Percentiles rank a stretch among this genome's conserved stretches.
Evolutionary conservation across 2,888 invertebrate species (phyloP).

Genomic region (Orthonychiurus folsomi): DNA sequence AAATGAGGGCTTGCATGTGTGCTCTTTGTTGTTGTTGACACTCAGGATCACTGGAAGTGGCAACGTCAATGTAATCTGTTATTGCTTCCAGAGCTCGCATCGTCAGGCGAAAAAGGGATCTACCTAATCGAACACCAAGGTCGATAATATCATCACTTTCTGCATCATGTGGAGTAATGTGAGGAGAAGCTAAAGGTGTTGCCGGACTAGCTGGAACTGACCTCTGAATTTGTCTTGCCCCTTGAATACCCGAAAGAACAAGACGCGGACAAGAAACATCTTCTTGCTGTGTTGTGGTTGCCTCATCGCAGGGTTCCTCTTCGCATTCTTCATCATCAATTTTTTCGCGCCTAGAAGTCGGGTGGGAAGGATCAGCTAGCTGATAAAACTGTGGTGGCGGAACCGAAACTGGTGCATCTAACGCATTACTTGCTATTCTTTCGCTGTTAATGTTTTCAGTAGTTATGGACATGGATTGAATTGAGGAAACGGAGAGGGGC

Average conservation of each 20-base stretch:
- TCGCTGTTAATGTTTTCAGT: slow-evolving; percentile 29
- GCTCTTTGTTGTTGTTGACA: slow-evolving; percentile 34
- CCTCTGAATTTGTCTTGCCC: background rate
- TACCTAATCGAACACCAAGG: slow-evolving; percentile 27
- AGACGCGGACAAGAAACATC: background rate
- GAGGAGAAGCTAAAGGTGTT: background rate
- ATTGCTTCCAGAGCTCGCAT: slow-evolving; percentile 34
- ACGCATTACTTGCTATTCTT: slow-evolving; percentile 28
- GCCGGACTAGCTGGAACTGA: background rate
- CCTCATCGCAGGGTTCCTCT: background rate
- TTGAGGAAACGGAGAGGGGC: slow-evolving; percentile 22
- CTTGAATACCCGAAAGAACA: background rate
- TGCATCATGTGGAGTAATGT: background rate
- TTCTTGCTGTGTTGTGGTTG: background rate
- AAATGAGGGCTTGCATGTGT: slow-evolving; percentile 64
- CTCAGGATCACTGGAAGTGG: slow-evolving; percentile 33
- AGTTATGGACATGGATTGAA: slow-evolving; percentile 28
- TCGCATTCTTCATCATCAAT: background rate
- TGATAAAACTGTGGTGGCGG: slow-evolving; percentile 31
- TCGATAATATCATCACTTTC: slow-evolving; percentile 13
- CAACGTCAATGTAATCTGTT: slow-evolving; percentile 37
- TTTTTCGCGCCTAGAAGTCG: slow-evolving; percentile 2
- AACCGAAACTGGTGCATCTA: slow-evolving; percentile 27
- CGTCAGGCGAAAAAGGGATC: slow-evolving; percentile 30
- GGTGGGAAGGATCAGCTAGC: slow-evolving; percentile 17